These are phyloP conservation scores for Hirundo rustica DNA, from an alignment of 2,797 vertebrate species.

Conservation along the genomic window DNA sequence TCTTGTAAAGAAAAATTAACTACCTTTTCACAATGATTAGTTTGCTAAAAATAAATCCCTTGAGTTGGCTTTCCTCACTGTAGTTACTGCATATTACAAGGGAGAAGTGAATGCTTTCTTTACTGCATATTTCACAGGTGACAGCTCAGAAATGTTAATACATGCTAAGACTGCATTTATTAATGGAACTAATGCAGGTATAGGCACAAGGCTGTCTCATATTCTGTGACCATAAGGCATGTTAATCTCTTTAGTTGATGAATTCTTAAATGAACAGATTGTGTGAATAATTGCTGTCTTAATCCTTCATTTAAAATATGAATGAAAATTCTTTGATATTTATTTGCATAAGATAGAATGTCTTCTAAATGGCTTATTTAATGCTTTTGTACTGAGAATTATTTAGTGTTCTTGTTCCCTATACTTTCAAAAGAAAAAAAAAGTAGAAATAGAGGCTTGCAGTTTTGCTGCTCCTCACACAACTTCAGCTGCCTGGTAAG, in stretches of 20 bases:
- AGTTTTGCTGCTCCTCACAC: background rate
- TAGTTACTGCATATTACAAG: background rate
- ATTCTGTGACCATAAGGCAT: conserved; percentile 66
- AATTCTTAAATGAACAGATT: conserved; percentile 73
- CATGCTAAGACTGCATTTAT: conserved; percentile 60
- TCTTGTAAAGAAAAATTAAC: conserved; percentile 33
- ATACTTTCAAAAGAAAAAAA: background rate
- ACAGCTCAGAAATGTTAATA: conserved; percentile 69
- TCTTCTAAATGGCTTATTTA: conserved; percentile 74
- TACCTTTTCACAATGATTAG: conserved; percentile 12
- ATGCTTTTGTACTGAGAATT: background rate
- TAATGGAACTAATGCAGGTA: conserved; percentile 59
- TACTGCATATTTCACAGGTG: conserved; percentile 44
- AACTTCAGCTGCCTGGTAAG: background rate
- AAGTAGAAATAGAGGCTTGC: background rate
- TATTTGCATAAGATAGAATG: conserved; percentile 54
- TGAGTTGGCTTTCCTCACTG: background rate
- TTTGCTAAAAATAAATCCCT: conserved; percentile 43
- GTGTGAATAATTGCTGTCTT: conserved; percentile 73
- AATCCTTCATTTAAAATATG: conserved; percentile 73
- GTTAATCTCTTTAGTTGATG: conserved; percentile 73
- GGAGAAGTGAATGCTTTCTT: conserved; percentile 43
- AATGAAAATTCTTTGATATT: conserved; percentile 70
- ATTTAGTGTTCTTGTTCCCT: background rate
- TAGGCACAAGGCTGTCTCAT: conserved; percentile 55